phyloP scores from a whole-genome alignment of 2,888 invertebrate genomes.

The Serripes groenlandicus region DNA sequence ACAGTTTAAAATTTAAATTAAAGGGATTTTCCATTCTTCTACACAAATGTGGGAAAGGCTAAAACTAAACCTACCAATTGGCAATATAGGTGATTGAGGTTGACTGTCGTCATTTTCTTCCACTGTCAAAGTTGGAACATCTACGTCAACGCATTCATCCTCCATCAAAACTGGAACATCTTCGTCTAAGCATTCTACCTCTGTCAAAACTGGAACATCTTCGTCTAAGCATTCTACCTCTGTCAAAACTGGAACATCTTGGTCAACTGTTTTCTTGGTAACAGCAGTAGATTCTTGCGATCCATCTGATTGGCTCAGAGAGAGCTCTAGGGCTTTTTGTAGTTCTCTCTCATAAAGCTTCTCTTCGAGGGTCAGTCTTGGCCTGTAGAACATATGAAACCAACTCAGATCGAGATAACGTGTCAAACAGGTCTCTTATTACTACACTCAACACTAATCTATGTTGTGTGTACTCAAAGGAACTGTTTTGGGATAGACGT shows the following conservation, averaged over 20 bases:
- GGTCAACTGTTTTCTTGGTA: conserved; percentile 27
- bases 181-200: too few relatives aligned
- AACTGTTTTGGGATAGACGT: too few relatives aligned
- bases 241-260: neutral
- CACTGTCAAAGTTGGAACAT: conserved; percentile 25
- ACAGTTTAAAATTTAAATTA: too few relatives aligned
- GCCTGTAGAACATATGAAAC: neutral
- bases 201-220: conserved; percentile 3
- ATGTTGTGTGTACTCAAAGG: too few relatives aligned
- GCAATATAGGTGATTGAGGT: conserved; percentile 42
- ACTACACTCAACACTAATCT: too few relatives aligned
- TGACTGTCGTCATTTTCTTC: conserved; percentile 30
- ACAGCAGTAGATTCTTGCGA: conserved; percentile 32
- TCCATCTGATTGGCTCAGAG: conserved; percentile 62
- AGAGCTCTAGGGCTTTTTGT: conserved; percentile 71
- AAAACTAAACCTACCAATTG: too few relatives aligned
- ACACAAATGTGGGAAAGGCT: too few relatives aligned
- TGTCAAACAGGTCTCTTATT: too few relatives aligned
- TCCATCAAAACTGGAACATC: conserved; percentile 30
- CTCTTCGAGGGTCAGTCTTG: conserved; percentile 63
- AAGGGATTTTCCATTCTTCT: too few relatives aligned
- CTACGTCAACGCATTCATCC: too few relatives aligned
- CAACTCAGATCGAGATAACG: too few relatives aligned
- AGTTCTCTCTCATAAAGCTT: conserved; percentile 71
- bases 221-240: conserved; percentile 6